A percentile compares a stretch with the other conserved stretches of the same genome.
These are phyloP conservation scores for Epinotia nisella DNA, from an alignment of 2,888 invertebrate genomes.

Conservation along the genomic window DNA sequence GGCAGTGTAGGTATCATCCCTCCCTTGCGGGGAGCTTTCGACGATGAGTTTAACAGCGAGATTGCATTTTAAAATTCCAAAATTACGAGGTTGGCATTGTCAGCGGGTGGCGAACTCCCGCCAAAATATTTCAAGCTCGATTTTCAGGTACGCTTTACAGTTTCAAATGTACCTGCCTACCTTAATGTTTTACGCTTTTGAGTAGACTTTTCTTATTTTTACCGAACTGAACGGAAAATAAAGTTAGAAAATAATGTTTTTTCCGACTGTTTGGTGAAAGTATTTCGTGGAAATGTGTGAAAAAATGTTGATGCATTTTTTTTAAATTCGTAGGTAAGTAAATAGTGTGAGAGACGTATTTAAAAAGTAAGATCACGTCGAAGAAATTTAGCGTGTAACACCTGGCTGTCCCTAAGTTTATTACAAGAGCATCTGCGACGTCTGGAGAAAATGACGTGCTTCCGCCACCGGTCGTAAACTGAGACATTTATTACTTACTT, in stretches of 20 bases:
- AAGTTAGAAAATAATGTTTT: not conserved
- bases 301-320: not conserved
- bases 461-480: constrained; percentile 65
- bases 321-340: not conserved
- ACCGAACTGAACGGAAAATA: not conserved
- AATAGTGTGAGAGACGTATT: constrained; percentile 19
- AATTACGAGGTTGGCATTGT: constrained; percentile 40
- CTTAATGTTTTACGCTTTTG: not conserved
- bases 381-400: constrained; percentile 42
- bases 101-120: constrained; percentile 23
- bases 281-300: not conserved
- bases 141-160: constrained; percentile 10
- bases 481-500: constrained; percentile 72
- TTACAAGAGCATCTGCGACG: constrained; percentile 59
- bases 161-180: constrained; percentile 4
- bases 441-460: constrained; percentile 60
- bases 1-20: constrained; percentile 11
- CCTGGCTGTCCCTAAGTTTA: constrained; percentile 67
- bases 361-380: constrained; percentile 43
- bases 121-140: constrained; percentile 4
- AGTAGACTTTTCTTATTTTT: not conserved
- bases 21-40: constrained; percentile 31
- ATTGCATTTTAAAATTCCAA: constrained; percentile 49
- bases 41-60: constrained; percentile 49
- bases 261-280: not conserved